Base-by-base conservation (phyloP, 2,888 invertebrate genomes). In the Odontocolon sp. region DNA sequence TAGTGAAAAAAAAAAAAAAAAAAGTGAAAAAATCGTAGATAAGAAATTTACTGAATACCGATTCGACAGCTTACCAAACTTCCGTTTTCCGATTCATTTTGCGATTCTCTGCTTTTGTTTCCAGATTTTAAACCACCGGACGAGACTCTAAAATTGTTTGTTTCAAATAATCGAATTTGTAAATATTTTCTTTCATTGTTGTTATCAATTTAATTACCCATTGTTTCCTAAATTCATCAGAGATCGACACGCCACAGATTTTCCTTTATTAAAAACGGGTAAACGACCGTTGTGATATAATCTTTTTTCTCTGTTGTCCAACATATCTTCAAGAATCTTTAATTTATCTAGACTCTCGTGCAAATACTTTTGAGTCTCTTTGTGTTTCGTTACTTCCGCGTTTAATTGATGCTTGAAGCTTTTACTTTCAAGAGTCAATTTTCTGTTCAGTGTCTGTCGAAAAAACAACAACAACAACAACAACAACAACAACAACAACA, bases 341-440 rank as follows among this genome's bases (percentile, higher is more conserved):
- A 94, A 92, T 86, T 94, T 94, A 6, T 87, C 91, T 61, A 93
- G 91, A 1, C 94, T 93, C 45, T 93, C 91, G 69, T 94, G 93
- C 47, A 96, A 90, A 77, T 95, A 94, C 42, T 93, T 92, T 80
- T 95, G 92, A 1, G 94, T 93, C 82, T 95, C 94, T 80, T 94
- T 95, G 77, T 94, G 94, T 81, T 95, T 95, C 63, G 92, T 92
- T 63, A 94, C 93, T 88, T 96, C 96, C 0, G 89, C 87, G 77
- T 94, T 93, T 11, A 96, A 88, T 86, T 95, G 95, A 81, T 95
- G 94, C 71, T 93, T 94, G 81, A 93, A 93, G 87, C 94, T 95
- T 91, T 96, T 96, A 1, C 92, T 92, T 87, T 96, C 96, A 33
- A 96, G 90, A 71, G 93, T 92, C 9, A 95, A 90, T 83, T 94